phyloP scores from a whole-genome alignment of 1,140 invertebrate species.

The Lasaia peninsularis region DNA sequence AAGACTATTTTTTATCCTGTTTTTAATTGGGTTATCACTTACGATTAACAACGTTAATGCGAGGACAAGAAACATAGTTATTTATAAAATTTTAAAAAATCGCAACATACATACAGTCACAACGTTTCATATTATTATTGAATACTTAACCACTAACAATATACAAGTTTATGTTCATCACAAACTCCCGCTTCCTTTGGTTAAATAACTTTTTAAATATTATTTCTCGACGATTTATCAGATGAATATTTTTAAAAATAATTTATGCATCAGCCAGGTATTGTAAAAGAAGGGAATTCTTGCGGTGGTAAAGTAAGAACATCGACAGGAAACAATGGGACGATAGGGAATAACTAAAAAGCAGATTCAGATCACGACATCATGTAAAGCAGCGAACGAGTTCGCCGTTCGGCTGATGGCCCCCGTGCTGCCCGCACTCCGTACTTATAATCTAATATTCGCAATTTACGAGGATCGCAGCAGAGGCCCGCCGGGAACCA shows the following conservation, averaged over 20 bases:
- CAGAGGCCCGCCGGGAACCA: conserved; percentile 53
- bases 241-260: neutral
- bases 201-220: too few relatives aligned
- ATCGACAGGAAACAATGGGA: conserved; percentile 34
- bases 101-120: too few relatives aligned
- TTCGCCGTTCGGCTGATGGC: conserved; percentile 63
- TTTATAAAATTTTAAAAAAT: too few relatives aligned
- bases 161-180: too few relatives aligned
- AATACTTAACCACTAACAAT: too few relatives aligned
- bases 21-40: too few relatives aligned
- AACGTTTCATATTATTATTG: too few relatives aligned
- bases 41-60: too few relatives aligned
- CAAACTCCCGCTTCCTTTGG: too few relatives aligned
- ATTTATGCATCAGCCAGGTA: neutral
- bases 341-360: conserved; percentile 58
- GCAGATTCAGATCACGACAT: conserved; percentile 65
- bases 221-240: neutral
- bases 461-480: conserved; percentile 72
- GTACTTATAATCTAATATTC: conserved; percentile 76
- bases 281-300: conserved; percentile 19
- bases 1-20: too few relatives aligned
- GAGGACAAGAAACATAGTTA: too few relatives aligned
- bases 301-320: conserved; percentile 27
- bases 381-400: conserved; percentile 56
- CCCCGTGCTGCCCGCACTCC: conserved; percentile 57